These are phyloP conservation scores for Xenopus laevis DNA, from an alignment of 2,113 vertebrate genomes.

Conservation along the genomic window DNA sequence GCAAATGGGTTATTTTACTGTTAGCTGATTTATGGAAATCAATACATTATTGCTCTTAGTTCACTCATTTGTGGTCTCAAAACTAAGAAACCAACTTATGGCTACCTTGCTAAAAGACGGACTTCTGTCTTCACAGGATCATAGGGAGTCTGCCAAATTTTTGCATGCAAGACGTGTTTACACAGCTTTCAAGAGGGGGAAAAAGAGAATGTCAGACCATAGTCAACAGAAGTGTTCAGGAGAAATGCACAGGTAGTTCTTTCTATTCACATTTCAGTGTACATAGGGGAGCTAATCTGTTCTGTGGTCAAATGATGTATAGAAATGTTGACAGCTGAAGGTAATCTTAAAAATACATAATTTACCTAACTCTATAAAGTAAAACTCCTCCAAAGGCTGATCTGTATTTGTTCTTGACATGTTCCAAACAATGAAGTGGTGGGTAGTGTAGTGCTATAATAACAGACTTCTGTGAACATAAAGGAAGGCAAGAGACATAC, in stretches of 20 bases:
- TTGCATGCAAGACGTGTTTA: conserved; percentile 33
- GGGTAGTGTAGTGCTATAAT: conserved; percentile 14
- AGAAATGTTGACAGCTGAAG: conserved; percentile 36
- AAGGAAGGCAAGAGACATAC: conserved; percentile 4
- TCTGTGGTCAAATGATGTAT: conserved; percentile 35
- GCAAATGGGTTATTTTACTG: too few relatives aligned
- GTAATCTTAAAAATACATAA: conserved; percentile 43
- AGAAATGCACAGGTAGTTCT: conserved; percentile 43
- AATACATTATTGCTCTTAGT: too few relatives aligned
- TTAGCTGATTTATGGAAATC: too few relatives aligned
- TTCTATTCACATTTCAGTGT: conserved; percentile 42
- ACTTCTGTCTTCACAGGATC: not conserved
- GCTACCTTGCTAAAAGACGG: too few relatives aligned
- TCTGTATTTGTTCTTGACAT: conserved; percentile 19
- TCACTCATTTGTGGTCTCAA: too few relatives aligned
- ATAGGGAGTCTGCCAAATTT: conserved; percentile 14
- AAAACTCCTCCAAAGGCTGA: conserved; percentile 13
- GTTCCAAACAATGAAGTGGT: conserved; percentile 12
- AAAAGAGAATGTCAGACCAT: conserved; percentile 29
- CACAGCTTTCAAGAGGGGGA: conserved; percentile 36
- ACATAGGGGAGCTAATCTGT: conserved; percentile 46
- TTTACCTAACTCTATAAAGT: conserved; percentile 38
- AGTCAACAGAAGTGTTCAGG: conserved; percentile 21
- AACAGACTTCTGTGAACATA: conserved; percentile 27
- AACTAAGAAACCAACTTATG: too few relatives aligned